Percentiles rank a stretch among this genome's conserved stretches.
Evolutionary conservation across 1,140 invertebrate species (phyloP).

Genomic region (Orius insidiosus): DNA sequence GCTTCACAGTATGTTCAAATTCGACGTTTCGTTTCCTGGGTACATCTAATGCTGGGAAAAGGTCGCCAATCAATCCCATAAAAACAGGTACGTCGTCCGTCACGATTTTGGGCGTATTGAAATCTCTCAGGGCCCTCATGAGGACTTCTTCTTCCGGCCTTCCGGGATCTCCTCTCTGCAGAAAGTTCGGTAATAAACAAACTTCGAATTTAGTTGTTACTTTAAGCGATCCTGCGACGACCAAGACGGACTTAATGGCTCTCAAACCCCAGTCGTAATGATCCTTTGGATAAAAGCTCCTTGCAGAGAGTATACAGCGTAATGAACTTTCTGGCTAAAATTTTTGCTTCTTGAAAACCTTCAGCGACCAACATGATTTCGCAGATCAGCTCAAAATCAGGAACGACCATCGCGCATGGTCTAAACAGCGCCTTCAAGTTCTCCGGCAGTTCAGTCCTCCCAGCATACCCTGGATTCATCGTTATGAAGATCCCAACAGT

Average conservation of each 20-base stretch:
- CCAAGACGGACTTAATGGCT: constrained; percentile 90
- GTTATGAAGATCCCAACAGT: constrained; percentile 92
- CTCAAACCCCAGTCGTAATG: constrained; percentile 94
- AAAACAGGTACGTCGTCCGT: constrained; percentile 91
- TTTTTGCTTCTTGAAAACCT: constrained; percentile 86
- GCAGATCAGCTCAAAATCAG: constrained; percentile 92
- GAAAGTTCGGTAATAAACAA: no score
- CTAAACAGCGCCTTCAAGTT: constrained; percentile 80
- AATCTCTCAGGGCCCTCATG: constrained; percentile 91
- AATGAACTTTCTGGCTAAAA: constrained; percentile 88
- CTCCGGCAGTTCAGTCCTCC: constrained; percentile 75
- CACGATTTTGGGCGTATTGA: constrained; percentile 92
- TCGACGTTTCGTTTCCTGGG: constrained; percentile 83
- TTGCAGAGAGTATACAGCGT: constrained; percentile 89
- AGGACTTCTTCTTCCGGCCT: constrained; percentile 91
- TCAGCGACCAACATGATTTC: constrained; percentile 98
- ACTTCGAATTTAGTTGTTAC: no score
- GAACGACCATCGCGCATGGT: constrained; percentile 95
- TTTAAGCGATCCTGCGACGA: constrained; percentile 88
- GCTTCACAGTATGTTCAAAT: constrained; percentile 84
- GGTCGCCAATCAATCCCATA: constrained; percentile 89
- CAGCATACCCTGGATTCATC: constrained; percentile 95
- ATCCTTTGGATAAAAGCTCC: constrained; percentile 89
- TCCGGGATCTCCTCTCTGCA: constrained; percentile 72
- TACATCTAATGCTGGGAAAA: constrained; percentile 92